phyloP scores from a whole-genome alignment of 2,113 vertebrate species.

The Cervus canadensis region DNA sequence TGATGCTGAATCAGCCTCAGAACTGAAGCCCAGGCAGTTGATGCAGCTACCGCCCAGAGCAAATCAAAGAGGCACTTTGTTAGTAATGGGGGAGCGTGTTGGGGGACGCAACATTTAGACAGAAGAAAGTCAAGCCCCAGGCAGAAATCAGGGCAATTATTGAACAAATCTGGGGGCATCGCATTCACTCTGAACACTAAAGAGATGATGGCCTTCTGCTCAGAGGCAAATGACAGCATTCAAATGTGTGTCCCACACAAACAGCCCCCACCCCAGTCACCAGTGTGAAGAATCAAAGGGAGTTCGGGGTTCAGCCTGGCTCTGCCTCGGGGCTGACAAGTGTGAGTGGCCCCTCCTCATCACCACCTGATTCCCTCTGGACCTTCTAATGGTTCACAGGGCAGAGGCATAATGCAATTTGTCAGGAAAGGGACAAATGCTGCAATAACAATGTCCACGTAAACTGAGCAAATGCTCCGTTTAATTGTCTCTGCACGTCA shows the following conservation, averaged over 20 bases:
- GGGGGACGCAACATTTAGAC: conserved; percentile 40
- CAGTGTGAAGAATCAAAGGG: conserved; percentile 58
- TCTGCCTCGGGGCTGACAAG: conserved; percentile 65
- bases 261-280: background rate
- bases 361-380: conserved; percentile 66
- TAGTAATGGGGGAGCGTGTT: background rate
- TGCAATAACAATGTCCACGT: conserved; percentile 77
- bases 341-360: conserved; percentile 50
- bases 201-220: conserved; percentile 56
- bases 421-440: conserved; percentile 81
- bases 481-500: conserved; percentile 78
- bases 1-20: conserved; percentile 2
- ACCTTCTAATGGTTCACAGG: conserved; percentile 64
- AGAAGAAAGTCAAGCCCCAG: conserved; percentile 51
- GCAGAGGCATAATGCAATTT: conserved; percentile 78
- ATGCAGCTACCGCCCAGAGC: background rate
- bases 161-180: conserved; percentile 63
- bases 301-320: background rate
- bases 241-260: background rate
- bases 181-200: conserved; percentile 45
- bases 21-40: background rate
- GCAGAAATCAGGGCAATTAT: conserved; percentile 61
- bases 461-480: conserved; percentile 31
- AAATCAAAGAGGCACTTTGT: conserved; percentile 17
- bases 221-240: conserved; percentile 43